Percentiles rank a stretch among this genome's conserved stretches.
These are phyloP conservation scores for Cylindroiulus punctatus DNA, from an alignment of 2,888 invertebrate species.

Conservation along the genomic window DNA sequence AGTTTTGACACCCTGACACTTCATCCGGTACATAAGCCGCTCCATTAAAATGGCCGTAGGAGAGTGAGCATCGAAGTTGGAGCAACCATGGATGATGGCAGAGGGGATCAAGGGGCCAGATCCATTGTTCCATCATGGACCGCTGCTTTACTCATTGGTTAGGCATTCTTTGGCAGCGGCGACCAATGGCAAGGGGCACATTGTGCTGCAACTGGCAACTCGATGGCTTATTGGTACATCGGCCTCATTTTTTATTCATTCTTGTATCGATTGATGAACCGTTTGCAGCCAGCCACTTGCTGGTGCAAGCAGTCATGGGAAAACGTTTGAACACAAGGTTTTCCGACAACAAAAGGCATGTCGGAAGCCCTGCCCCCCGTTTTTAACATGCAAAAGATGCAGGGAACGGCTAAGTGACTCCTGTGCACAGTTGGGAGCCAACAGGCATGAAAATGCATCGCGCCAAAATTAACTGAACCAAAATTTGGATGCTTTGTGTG, in stretches of 20 bases:
- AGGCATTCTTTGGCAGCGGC: constrained; percentile 8
- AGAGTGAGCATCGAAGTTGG: constrained; percentile 34
- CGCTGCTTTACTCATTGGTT: constrained; percentile 50
- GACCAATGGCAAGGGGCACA: constrained; percentile 46
- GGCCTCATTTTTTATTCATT: constrained; percentile 48
- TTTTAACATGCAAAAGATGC: neutral
- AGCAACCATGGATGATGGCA: constrained; percentile 44
- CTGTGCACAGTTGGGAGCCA: neutral
- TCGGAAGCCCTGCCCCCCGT: constrained; percentile 45
- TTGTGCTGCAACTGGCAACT: constrained; percentile 44
- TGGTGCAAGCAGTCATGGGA: constrained; percentile 47
- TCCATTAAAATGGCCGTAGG: constrained; percentile 47
- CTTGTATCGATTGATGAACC: constrained; percentile 51
- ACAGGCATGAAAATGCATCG: constrained; percentile 22
- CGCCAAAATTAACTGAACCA: neutral
- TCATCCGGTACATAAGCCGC: constrained; percentile 31
- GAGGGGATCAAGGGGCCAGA: constrained; percentile 41
- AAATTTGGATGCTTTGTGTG: too few relatives aligned
- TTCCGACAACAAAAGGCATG: constrained; percentile 43
- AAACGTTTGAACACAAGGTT: constrained; percentile 39
- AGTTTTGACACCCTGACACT: constrained; percentile 51
- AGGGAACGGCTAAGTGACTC: constrained; percentile 5
- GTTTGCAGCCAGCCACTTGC: constrained; percentile 49
- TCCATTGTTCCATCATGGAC: constrained; percentile 45
- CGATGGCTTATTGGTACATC: constrained; percentile 52